Conservation (phyloP, 2,888 invertebrate species). For the Camptogramma bilineatum region DNA sequence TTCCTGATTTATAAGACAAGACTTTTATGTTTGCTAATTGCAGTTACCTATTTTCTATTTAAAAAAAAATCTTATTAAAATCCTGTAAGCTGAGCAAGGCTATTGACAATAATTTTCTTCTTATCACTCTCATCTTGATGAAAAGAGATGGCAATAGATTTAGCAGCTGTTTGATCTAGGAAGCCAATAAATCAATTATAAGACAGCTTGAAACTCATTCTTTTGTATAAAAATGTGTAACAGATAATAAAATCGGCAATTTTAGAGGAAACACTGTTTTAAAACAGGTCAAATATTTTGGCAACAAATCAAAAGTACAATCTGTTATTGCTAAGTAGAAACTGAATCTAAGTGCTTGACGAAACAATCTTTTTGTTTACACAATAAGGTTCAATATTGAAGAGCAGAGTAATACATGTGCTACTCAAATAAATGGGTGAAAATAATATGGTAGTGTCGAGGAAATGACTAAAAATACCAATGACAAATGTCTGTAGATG, state of each 20-base stretch:
- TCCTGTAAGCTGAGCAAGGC: too few species aligned
- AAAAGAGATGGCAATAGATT: not conserved
- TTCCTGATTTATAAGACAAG: too few species aligned
- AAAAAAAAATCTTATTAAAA: too few species aligned
- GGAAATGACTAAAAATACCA: conserved; percentile 20
- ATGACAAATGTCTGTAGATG: conserved; percentile 11
- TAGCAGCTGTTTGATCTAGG: not conserved
- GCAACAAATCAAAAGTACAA: conserved; percentile 63
- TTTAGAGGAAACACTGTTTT: conserved; percentile 47
- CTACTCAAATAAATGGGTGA: conserved; percentile 14
- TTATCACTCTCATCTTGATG: too few species aligned
- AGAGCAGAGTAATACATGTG: conserved; percentile 9
- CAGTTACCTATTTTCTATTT: too few species aligned
- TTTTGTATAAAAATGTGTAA: conserved; percentile 7
- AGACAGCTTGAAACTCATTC: not conserved
- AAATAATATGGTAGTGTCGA: conserved; percentile 22
- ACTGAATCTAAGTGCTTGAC: conserved; percentile 37
- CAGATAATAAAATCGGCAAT: conserved; percentile 38
- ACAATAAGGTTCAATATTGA: conserved; percentile 21
- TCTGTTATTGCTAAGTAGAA: conserved; percentile 38
- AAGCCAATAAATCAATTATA: not conserved
- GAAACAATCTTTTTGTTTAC: conserved; percentile 27
- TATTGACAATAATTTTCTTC: too few species aligned
- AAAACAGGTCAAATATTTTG: conserved; percentile 68
- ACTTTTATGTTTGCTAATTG: too few species aligned